These are phyloP conservation scores for Rallus crepitans DNA, from an alignment of 2,797 vertebrate genomes.

Conservation along the genomic window DNA sequence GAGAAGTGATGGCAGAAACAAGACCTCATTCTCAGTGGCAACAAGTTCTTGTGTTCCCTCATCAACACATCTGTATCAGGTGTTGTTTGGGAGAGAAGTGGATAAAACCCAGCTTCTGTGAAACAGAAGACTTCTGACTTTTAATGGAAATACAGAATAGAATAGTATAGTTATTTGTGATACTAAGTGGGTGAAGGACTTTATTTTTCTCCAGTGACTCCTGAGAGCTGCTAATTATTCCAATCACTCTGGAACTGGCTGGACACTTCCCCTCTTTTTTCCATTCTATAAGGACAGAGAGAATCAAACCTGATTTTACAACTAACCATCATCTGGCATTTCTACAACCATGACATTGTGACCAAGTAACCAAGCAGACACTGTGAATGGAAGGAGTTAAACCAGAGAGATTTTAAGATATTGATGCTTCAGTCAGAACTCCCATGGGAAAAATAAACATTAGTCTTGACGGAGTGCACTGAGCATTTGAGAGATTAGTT, in stretches of 20 bases:
- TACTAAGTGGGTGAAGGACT: neutral
- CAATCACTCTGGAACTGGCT: neutral
- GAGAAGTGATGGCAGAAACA: fast-evolving
- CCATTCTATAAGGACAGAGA: neutral
- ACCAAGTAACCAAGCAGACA: neutral
- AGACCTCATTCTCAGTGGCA: neutral
- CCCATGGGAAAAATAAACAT: neutral
- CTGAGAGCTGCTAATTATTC: neutral
- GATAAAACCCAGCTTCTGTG: neutral
- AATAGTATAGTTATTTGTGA: neutral
- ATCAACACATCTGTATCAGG: neutral
- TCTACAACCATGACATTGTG: neutral
- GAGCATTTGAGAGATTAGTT: neutral
- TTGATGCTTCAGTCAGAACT: neutral
- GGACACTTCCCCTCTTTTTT: neutral
- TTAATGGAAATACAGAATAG: neutral
- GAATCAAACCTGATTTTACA: neutral
- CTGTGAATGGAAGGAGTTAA: neutral
- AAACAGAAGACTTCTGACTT: neutral
- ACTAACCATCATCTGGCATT: neutral
- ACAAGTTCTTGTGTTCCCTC: neutral
- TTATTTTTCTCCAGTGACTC: neutral
- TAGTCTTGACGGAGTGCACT: neutral
- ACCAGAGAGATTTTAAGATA: neutral
- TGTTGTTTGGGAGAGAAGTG: neutral